These are phyloP conservation scores for Drosophila bipectinata DNA, from an alignment of 1,140 invertebrate genomes.

Conservation along the genomic window DNA sequence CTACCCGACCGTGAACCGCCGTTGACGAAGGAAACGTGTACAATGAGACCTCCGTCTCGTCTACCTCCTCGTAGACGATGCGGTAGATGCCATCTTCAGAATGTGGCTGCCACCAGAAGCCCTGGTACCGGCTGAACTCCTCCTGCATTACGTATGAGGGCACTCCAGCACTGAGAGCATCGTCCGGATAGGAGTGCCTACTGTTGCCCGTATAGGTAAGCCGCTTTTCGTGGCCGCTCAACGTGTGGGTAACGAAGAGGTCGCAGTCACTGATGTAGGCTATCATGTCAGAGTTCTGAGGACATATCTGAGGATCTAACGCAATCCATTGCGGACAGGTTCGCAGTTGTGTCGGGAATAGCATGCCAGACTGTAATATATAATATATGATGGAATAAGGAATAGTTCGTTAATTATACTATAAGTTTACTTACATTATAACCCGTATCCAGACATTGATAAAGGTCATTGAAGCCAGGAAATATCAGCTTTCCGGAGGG, in stretches of 20 bases:
- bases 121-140: conserved; percentile 97
- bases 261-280: conserved; percentile 96
- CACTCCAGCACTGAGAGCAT: conserved; percentile 94
- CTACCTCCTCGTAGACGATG: conserved; percentile 98
- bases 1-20: conserved; percentile 90
- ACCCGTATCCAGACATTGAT: conserved; percentile 90
- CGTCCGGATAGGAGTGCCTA: conserved; percentile 88
- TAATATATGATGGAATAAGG: background rate
- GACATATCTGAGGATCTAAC: conserved; percentile 96
- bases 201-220: conserved; percentile 94
- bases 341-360: conserved; percentile 90
- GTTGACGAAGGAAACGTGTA: conserved; percentile 93
- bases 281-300: conserved; percentile 92
- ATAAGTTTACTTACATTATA: conserved; percentile 85
- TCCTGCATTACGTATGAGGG: conserved; percentile 99
- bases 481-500: conserved; percentile 94
- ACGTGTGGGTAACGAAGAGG: conserved; percentile 93
- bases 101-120: conserved; percentile 98
- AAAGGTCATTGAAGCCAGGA: conserved; percentile 93
- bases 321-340: conserved; percentile 88
- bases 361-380: conserved; percentile 85
- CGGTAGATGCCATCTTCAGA: conserved; percentile 90
- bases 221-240: conserved; percentile 89
- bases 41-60: conserved; percentile 96
- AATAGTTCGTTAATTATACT: background rate